Percentiles rank a stretch among this genome's conserved stretches.
These are phyloP conservation scores for Schlechtendalia chinensis DNA, from an alignment of 1,140 invertebrate genomes.

Conservation along the genomic window DNA sequence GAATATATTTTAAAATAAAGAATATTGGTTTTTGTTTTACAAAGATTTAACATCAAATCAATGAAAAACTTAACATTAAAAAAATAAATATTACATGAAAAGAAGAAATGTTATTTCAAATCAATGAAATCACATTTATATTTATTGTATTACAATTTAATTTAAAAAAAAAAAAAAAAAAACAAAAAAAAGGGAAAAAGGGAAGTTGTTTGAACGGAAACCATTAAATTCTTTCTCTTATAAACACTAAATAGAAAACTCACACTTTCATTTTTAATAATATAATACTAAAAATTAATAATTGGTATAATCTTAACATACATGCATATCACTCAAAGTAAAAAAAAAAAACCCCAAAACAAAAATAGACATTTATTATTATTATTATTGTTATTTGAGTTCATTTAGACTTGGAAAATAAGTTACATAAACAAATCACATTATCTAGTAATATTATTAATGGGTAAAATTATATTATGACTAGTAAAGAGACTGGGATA, in stretches of 20 bases:
- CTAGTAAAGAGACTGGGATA: conserved; percentile 43
- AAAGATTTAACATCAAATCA: too few relatives aligned
- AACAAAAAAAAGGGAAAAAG: not conserved
- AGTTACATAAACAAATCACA: not conserved
- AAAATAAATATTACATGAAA: not conserved
- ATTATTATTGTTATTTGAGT: not conserved
- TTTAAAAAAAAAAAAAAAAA: not conserved
- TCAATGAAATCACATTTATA: not conserved
- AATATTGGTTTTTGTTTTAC: too few relatives aligned
- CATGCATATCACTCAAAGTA: not conserved
- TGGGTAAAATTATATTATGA: conserved; percentile 37
- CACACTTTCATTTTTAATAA: not conserved
- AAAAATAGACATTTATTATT: conserved; percentile 18
- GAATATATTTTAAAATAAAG: too few relatives aligned
- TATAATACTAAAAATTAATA: not conserved
- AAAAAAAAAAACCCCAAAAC: not conserved
- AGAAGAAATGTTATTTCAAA: not conserved
- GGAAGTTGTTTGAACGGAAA: conserved; percentile 1
- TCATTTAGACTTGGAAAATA: conserved; percentile 20
- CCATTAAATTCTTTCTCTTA: not conserved
- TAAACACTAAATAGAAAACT: conserved; percentile 12
- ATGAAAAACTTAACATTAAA: not conserved
- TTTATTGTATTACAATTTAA: not conserved
- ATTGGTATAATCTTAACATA: conserved; percentile 15
- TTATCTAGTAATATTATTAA: conserved; percentile 11